A percentile compares a stretch with the other conserved stretches of the same genome.
phyloP scores from a whole-genome alignment of 2,113 vertebrate species.

The Bungarus multicinctus region DNA sequence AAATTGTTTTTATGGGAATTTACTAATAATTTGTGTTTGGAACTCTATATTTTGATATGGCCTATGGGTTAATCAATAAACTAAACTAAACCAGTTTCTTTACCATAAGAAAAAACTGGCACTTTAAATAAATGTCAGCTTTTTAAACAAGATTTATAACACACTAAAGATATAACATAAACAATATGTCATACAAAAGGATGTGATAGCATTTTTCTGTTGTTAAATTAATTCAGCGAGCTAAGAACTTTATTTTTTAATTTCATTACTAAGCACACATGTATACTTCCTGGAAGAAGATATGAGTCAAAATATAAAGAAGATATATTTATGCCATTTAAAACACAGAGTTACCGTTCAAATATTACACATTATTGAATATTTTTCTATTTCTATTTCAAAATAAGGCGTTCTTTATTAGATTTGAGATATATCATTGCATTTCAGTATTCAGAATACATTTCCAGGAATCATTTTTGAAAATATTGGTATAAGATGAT shows the following conservation, averaged over 20 bases:
- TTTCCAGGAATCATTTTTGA: neutral
- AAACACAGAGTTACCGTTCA: neutral
- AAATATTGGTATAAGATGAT: neutral
- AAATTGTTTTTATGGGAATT: no score
- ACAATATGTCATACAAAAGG: constrained; percentile 34
- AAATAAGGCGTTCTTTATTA: neutral
- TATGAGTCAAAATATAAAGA: neutral
- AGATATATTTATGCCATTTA: constrained; percentile 13
- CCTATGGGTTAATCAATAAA: no score
- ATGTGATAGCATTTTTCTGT: constrained; percentile 40
- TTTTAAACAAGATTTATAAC: constrained; percentile 43
- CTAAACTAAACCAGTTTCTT: no score
- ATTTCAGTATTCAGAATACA: neutral
- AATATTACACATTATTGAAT: neutral
- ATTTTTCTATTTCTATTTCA: constrained; percentile 11
- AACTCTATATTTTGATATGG: no score
- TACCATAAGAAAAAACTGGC: no score
- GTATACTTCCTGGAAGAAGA: neutral
- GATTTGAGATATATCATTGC: neutral
- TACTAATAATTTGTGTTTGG: no score
- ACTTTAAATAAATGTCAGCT: constrained; percentile 25
- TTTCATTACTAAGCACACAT: constrained; percentile 30
- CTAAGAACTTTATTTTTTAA: constrained; percentile 28
- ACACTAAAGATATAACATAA: constrained; percentile 39
- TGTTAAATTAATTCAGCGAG: constrained; percentile 36